Base-by-base conservation (phyloP, 2,888 invertebrate species). In the Xestobium rufovillosum region DNA sequence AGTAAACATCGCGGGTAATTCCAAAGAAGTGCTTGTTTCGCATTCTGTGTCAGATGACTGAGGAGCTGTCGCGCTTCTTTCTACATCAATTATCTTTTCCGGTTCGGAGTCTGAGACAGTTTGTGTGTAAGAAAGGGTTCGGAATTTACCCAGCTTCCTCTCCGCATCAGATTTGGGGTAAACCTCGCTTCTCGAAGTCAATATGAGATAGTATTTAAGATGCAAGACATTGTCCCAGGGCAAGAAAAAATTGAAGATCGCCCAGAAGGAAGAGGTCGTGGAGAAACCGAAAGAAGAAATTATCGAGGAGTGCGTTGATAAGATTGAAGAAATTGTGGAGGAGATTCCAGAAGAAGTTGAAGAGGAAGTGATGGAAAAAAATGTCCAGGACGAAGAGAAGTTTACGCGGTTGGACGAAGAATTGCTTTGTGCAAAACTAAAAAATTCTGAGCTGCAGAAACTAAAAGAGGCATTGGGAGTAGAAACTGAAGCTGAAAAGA, bases 401-500 rank as follows among this genome's bases (percentile, higher is more conserved):
- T n/a, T n/a, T n/a, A n/a, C n/a, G n/a, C n/a, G n/a, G n/a, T n/a
- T n/a, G n/a, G n/a, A n/a, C n/a, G n/a, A n/a, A n/a, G n/a, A n/a
- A n/a, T n/a, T n/a, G n/a, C n/a, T 76, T 30, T 61, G 78, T 34
- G 56, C 80, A 3, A 77, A 80, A 56, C 61, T 79, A n/a, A 80
- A 80, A 59, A 77, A 78, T 48, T 73, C 75, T 2, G 76, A 78
- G 48, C 69, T 80, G 42, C 59, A 81, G 15, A 76, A 76, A 44
- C 69, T 87, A 51, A 82, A 83, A 46, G 75, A 77, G 1, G 69
- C 78, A 31, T 61, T 87, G 8, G 76, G 78, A 55, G 73, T 76
- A 1, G 76, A 80, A 55, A 83, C 87, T 35, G 75, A 78, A 53
- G 73, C 75, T 0, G 87, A 87, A 63, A 78, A 76, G 49, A 76